These are phyloP conservation scores for Eristalinus sepulchralis DNA, from an alignment of 2,888 invertebrate genomes.

Conservation along the genomic window DNA sequence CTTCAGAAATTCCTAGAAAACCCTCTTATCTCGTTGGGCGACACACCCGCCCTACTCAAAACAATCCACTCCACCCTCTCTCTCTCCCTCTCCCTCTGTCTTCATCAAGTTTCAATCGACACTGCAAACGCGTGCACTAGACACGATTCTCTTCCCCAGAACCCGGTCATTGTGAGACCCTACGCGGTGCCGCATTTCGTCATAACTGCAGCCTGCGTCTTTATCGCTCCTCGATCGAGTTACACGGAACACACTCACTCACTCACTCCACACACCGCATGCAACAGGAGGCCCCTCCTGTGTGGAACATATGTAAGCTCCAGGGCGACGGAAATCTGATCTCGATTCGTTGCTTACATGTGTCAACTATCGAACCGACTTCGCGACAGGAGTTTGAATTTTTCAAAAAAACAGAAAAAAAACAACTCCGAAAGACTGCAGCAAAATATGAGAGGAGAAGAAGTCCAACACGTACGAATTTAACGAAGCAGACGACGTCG, in stretches of 20 bases:
- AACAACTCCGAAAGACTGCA: no score
- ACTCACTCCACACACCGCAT: conserved; percentile 19
- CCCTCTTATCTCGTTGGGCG: neutral
- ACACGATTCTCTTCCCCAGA: conserved; percentile 31
- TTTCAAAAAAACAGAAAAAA: neutral
- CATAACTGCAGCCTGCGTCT: conserved; percentile 9
- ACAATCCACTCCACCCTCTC: neutral
- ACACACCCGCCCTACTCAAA: no score
- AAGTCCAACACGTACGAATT: conserved; percentile 8
- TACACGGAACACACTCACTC: conserved; percentile 41
- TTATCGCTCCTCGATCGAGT: conserved; percentile 47
- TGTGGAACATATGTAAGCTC: conserved; percentile 47
- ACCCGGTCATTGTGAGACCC: conserved; percentile 51
- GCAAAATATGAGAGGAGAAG: neutral
- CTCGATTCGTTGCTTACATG: conserved; percentile 55
- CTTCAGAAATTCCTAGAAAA: neutral
- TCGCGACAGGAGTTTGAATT: neutral
- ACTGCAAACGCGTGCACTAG: conserved; percentile 29
- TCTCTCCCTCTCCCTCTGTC: neutral
- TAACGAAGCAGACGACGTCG: conserved; percentile 1
- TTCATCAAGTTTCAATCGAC: conserved; percentile 44
- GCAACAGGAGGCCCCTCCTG: conserved; percentile 47
- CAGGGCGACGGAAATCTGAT: conserved; percentile 50
- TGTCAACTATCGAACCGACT: conserved; percentile 31
- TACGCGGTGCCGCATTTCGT: conserved; percentile 49